phyloP scores from a whole-genome alignment of 2,113 vertebrate species.

The Gasterosteus nipponicus region DNA sequence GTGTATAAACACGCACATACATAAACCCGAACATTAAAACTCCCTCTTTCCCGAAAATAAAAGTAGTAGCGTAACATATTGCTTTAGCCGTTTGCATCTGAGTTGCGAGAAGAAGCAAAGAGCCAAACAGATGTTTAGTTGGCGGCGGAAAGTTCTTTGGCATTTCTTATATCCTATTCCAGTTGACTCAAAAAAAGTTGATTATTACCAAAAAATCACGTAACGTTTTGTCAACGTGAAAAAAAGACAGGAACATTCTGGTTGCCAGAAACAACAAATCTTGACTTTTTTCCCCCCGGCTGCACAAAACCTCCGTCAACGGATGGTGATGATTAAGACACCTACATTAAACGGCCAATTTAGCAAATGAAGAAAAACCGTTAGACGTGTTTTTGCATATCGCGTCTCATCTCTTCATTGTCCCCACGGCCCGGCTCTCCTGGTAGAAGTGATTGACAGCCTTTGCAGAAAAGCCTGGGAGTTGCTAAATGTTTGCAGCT shows the following conservation, averaged over 20 bases:
- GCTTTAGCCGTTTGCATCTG: slow-evolving; percentile 76
- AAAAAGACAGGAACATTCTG: slow-evolving; percentile 10
- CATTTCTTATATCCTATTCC: slow-evolving; percentile 72
- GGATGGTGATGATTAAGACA: neutral
- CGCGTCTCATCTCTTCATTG: slow-evolving; percentile 54
- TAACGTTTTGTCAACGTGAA: slow-evolving; percentile 37
- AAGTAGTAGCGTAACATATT: slow-evolving; percentile 73
- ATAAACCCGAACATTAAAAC: neutral
- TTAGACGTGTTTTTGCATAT: slow-evolving; percentile 10
- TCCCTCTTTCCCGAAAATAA: slow-evolving; percentile 4
- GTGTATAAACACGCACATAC: slow-evolving; percentile 65
- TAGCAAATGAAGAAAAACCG: neutral
- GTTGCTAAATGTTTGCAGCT: slow-evolving; percentile 79
- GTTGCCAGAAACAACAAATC: neutral
- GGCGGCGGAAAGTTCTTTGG: slow-evolving; percentile 76
- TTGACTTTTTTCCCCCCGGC: neutral
- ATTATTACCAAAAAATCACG: slow-evolving; percentile 52
- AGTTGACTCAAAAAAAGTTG: slow-evolving; percentile 44
- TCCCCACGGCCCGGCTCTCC: slow-evolving; percentile 40
- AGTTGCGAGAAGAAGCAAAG: slow-evolving; percentile 78
- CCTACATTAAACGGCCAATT: neutral
- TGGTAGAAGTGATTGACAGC: slow-evolving; percentile 54
- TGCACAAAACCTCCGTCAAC: neutral
- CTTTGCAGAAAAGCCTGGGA: slow-evolving; percentile 54
- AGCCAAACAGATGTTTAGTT: slow-evolving; percentile 86